Evolutionary conservation across 2,888 invertebrate genomes (phyloP).

Genomic region (Unio delphinus): DNA sequence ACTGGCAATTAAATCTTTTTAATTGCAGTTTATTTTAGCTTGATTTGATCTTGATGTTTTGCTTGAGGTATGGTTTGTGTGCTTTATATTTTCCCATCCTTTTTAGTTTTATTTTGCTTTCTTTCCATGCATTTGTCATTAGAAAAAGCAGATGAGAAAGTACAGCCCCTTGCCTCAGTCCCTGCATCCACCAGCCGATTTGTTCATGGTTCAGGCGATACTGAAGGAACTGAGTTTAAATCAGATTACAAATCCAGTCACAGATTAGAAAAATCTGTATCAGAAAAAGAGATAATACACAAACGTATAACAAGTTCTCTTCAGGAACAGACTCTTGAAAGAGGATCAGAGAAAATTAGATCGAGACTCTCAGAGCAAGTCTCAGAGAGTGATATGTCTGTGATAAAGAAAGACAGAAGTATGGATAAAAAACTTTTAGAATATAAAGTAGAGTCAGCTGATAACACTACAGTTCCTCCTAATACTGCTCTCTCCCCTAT

Average conservation of each 20-base stretch:
- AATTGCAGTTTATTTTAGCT: constrained; percentile 8
- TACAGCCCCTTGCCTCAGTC: constrained; percentile 12
- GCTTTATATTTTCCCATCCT: constrained; percentile 13
- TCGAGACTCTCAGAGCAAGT: too few relatives aligned
- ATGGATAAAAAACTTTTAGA: constrained; percentile 3
- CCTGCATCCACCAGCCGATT: constrained; percentile 5
- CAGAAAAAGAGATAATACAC: too few relatives aligned
- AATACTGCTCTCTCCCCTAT: too few relatives aligned
- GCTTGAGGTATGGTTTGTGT: constrained; percentile 8
- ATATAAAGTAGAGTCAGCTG: background rate
- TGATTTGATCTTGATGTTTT: constrained; percentile 10
- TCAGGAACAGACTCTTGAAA: too few relatives aligned
- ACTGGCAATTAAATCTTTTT: background rate
- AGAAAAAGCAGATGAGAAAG: constrained; percentile 29
- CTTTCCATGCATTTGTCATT: constrained; percentile 7
- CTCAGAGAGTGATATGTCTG: constrained; percentile 1
- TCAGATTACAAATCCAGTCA: too few relatives aligned
- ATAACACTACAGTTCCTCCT: background rate
- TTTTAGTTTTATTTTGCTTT: constrained; percentile 9
- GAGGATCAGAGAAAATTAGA: too few relatives aligned
- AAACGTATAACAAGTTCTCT: too few relatives aligned
- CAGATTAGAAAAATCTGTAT: too few relatives aligned
- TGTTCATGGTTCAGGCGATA: too few relatives aligned
- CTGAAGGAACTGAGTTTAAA: too few relatives aligned
- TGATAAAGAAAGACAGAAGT: background rate